Evolutionary conservation across 2,797 vertebrate genomes (phyloP), one percentile per base, ranked within the genome.

Genomic region (Hydrolagus colliei): DNA sequence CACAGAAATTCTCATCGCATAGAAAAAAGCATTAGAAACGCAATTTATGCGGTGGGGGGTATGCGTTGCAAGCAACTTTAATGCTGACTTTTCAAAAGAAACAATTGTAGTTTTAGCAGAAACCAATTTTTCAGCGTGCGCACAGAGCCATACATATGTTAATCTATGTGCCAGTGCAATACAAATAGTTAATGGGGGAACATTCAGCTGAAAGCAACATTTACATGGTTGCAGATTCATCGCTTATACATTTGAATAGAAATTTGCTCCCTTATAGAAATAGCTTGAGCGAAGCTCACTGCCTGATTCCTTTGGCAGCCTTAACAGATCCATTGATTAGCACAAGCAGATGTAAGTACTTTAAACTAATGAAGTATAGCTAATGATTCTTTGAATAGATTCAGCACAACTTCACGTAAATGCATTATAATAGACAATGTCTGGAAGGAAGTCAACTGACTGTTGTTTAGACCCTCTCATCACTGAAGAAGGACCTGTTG

Each of bases 331-430:
- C 75, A 77, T 77, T 77, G 75, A 77, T 77, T 77, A 77, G 16
- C 75, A 77, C 52, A 59, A 18, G 2, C 75, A 77, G 75, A 77
- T 77, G 75, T 77, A 77, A 77, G 41, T 77, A 77, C 75, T 77
- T 77, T 61, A 77, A 77, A 77, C 52, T 20, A 77, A 77, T 59
- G 52, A 77, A 77, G 75, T 77, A 77, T 77, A 61, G 75, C 75
- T 77, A 77, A 77, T 77, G 75, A 77, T 77, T 61, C 75, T n/a
- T 61, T 77, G 14, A 22, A 20, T 77, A 61, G 41, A 77, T 77
- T 77, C 61, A 59, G 52, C 75, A 77, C 61, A 77, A n/a, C 75
- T 77, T 77, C 18, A 77, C 20, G 52, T 59, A 59, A 77, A 77
- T 61, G 75, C 10, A 41, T 59, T 77, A 9, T 52, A 77, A 20